These are phyloP conservation scores for Oryzias javanicus DNA, from an alignment of 2,113 vertebrate species.

Conservation along the genomic window DNA sequence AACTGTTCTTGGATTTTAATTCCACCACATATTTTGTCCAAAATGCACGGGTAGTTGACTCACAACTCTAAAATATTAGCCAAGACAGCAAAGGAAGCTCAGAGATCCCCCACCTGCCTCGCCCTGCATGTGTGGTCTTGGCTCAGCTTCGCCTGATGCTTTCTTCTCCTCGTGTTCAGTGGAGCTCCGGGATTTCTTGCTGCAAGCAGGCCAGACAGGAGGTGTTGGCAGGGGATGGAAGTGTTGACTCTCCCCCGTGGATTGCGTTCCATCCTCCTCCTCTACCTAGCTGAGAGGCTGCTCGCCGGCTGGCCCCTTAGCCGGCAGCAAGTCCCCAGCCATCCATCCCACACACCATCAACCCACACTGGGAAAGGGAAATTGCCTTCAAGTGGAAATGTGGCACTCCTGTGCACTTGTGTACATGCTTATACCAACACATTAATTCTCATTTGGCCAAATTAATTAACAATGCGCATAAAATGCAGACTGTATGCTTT, in stretches of 20 bases:
- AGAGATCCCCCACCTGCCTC: conserved; percentile 30
- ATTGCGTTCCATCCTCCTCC: conserved; percentile 51
- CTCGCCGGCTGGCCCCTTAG: conserved; percentile 19
- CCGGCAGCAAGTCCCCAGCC: conserved; percentile 8
- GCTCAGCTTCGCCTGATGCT: conserved; percentile 9
- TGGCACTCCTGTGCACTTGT: background rate
- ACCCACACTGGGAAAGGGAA: conserved; percentile 20
- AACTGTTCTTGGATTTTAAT: background rate
- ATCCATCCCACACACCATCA: conserved; percentile 17
- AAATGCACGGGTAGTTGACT: conserved; percentile 1
- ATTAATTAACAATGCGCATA: conserved; percentile 44
- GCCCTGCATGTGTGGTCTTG: conserved; percentile 30
- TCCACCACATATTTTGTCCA: background rate
- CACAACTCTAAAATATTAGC: conserved; percentile 11
- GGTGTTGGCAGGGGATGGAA: conserved; percentile 54
- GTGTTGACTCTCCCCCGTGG: conserved; percentile 50
- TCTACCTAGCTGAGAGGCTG: conserved; percentile 42
- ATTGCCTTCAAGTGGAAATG: conserved; percentile 21
- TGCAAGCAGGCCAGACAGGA: conserved; percentile 39
- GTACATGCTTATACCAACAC: conserved; percentile 25
- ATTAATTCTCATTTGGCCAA: conserved; percentile 22
- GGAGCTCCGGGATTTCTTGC: conserved; percentile 37
- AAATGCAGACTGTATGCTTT: conserved; percentile 19
- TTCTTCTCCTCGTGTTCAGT: conserved; percentile 41
- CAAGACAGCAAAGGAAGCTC: conserved; percentile 8